Conservation (phyloP, 2,888 invertebrate species). For the Temnothorax unifasciatus region DNA sequence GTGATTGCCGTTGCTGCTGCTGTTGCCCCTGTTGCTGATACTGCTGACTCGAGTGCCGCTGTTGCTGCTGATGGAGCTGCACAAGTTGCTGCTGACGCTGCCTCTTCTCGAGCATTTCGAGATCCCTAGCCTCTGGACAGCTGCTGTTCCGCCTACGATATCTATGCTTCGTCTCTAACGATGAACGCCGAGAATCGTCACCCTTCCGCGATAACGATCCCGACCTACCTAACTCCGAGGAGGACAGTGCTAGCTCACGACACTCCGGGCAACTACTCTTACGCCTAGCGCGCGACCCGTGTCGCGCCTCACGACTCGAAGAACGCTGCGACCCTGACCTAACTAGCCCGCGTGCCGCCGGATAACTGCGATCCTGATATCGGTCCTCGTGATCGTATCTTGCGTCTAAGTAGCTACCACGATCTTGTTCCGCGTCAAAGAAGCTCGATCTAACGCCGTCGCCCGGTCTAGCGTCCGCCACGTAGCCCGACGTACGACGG, state of each 20-base stretch:
- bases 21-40: conserved; percentile 74
- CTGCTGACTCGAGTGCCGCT: conserved; percentile 74
- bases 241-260: conserved; percentile 71
- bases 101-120: conserved; percentile 84
- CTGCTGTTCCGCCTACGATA: conserved; percentile 83
- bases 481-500: conserved; percentile 57
- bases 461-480: conserved; percentile 28
- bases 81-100: conserved; percentile 72
- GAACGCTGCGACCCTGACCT: conserved; percentile 71
- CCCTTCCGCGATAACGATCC: conserved; percentile 64
- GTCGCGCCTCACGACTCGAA: conserved; percentile 41
- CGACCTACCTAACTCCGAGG: conserved; percentile 72
- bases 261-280: conserved; percentile 82
- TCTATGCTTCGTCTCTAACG: conserved; percentile 70
- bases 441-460: conserved; percentile 59
- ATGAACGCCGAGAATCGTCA: conserved; percentile 68
- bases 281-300: conserved; percentile 71
- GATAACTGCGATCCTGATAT: conserved; percentile 61
- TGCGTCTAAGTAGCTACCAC: conserved; percentile 65
- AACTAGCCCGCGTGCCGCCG: conserved; percentile 64
- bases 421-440: conserved; percentile 57
- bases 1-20: conserved; percentile 74
- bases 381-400: conserved; percentile 68
- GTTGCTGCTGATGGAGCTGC: conserved; percentile 73
- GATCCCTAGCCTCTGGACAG: conserved; percentile 82